Conservation (phyloP, 1,140 invertebrate genomes). For the Bombus affinis region DNA sequence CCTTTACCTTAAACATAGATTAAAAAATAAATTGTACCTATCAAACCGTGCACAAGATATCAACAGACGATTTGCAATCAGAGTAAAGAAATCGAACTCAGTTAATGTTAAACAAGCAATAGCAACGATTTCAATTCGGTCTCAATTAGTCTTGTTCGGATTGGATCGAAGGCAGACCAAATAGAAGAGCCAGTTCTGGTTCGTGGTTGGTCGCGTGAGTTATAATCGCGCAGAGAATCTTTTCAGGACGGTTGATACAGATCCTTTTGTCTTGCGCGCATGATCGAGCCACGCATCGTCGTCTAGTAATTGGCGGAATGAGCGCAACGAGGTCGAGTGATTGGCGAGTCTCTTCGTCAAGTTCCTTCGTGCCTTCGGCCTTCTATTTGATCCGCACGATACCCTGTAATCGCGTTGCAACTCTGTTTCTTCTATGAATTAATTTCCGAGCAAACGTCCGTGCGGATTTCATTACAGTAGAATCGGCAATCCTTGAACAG, state of each 20-base stretch:
- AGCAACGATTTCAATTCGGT: neutral
- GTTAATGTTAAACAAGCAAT: neutral
- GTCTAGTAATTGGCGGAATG: slow-evolving; percentile 77
- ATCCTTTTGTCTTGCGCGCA: slow-evolving; percentile 71
- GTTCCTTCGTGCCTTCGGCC: slow-evolving; percentile 45
- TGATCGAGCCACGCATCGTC: slow-evolving; percentile 52
- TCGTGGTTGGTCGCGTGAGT: neutral
- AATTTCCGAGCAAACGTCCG: neutral
- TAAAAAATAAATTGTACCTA: no score
- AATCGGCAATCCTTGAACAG: neutral
- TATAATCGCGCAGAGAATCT: slow-evolving; percentile 62
- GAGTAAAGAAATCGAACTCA: neutral
- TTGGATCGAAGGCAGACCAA: neutral
- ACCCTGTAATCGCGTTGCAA: slow-evolving; percentile 8
- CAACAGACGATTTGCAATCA: neutral
- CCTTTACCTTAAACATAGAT: no score
- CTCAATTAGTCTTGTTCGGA: neutral
- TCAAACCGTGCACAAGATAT: no score
- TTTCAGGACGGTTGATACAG: slow-evolving; percentile 57
- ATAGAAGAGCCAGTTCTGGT: neutral
- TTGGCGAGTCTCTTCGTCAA: slow-evolving; percentile 71
- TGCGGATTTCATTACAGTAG: neutral
- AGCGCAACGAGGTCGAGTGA: slow-evolving; percentile 78
- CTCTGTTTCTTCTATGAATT: slow-evolving; percentile 24
- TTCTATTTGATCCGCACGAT: neutral